phyloP scores from a whole-genome alignment of 2,888 invertebrate species.

The Cheilosia urbana region DNA sequence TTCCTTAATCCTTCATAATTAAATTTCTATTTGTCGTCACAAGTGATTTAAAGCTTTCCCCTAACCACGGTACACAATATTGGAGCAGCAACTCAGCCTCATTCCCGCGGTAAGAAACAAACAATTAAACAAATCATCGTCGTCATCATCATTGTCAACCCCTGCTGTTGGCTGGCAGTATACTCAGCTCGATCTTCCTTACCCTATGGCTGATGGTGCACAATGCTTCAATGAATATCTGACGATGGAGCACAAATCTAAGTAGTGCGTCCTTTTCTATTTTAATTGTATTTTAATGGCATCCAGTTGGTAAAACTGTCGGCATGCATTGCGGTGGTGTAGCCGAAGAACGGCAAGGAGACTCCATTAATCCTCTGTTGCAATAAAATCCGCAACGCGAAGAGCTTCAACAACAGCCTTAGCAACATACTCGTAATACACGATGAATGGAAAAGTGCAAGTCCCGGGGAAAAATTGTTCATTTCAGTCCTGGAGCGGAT shows the following conservation, averaged over 20 bases:
- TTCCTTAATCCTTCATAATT: slow-evolving; percentile 58
- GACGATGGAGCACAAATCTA: slow-evolving; percentile 62
- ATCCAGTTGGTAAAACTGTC: slow-evolving; percentile 59
- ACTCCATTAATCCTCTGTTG: slow-evolving; percentile 67
- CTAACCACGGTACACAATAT: slow-evolving; percentile 52
- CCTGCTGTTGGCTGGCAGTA: slow-evolving; percentile 27
- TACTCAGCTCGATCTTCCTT: slow-evolving; percentile 16
- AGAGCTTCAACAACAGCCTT: slow-evolving; percentile 53
- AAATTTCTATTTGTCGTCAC: slow-evolving; percentile 63
- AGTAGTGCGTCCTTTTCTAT: slow-evolving; percentile 46
- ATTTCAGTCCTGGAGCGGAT: slow-evolving; percentile 2
- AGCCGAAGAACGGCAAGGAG: slow-evolving; percentile 13
- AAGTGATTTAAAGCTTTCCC: slow-evolving; percentile 49
- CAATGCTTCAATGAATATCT: slow-evolving; percentile 36
- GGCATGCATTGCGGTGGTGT: slow-evolving; percentile 36
- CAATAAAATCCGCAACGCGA: slow-evolving; percentile 69
- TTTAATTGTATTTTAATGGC: slow-evolving; percentile 73
- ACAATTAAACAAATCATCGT: slow-evolving; percentile 64
- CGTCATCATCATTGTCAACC: slow-evolving; percentile 56
- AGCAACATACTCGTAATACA: slow-evolving; percentile 16
- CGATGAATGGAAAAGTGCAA: neutral
- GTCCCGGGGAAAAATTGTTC: neutral
- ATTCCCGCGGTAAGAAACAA: slow-evolving; percentile 58
- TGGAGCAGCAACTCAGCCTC: slow-evolving; percentile 45
- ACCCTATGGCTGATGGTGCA: neutral